Evolutionary conservation across 1,140 invertebrate genomes (phyloP).

Genomic region (Zaprionus taronus): DNA sequence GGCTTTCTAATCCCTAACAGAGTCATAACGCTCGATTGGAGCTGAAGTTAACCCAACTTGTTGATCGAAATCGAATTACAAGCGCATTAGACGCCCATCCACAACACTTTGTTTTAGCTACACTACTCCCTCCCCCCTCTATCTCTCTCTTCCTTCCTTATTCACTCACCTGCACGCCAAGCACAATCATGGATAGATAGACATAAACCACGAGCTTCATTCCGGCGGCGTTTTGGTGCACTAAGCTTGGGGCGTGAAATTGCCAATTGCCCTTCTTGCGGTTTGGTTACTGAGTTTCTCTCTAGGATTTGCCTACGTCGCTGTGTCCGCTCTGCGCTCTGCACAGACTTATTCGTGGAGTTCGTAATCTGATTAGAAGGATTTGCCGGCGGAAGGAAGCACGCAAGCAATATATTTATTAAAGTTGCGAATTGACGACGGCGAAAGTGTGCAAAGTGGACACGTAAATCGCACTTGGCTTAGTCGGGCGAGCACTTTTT

Average conservation of each 20-base stretch:
- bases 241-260: constrained; percentile 41
- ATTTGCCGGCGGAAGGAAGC: constrained; percentile 58
- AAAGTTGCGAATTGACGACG: constrained; percentile 47
- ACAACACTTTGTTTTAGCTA: constrained; percentile 3
- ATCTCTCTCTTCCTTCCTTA: not conserved
- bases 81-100: constrained; percentile 9
- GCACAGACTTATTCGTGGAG: constrained; percentile 18
- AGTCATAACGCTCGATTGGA: constrained; percentile 26
- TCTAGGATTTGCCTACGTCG: constrained; percentile 49
- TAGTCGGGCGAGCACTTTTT: constrained; percentile 35
- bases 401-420: constrained; percentile 70
- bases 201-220: constrained; percentile 75
- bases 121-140: not conserved
- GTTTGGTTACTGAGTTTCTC: not conserved
- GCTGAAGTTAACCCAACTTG: constrained; percentile 65
- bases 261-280: constrained; percentile 28
- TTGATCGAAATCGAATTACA: constrained; percentile 72
- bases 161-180: constrained; percentile 77
- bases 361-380: constrained; percentile 48
- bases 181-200: constrained; percentile 75
- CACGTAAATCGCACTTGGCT: constrained; percentile 49
- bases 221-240: constrained; percentile 33
- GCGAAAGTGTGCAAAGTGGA: constrained; percentile 28
- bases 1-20: not conserved
- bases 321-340: not conserved